Evolutionary conservation across 2,797 vertebrate genomes (phyloP).

Genomic region (Natrix natrix): DNA sequence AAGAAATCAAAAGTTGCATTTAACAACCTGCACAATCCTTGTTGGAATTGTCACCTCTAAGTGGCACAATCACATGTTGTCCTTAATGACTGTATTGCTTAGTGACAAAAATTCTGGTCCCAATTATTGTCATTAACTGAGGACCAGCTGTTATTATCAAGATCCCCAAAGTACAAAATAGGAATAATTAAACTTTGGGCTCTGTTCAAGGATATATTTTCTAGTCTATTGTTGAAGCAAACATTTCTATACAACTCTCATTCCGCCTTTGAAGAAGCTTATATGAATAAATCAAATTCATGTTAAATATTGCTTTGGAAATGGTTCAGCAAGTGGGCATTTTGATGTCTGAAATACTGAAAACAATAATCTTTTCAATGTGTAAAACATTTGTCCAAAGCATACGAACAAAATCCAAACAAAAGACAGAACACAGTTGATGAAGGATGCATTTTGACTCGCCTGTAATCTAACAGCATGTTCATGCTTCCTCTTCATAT

Average conservation of each 20-base stretch:
- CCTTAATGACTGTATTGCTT: neutral
- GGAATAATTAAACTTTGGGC: slow-evolving; percentile 54
- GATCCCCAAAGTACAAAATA: neutral
- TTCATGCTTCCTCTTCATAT: slow-evolving; percentile 99
- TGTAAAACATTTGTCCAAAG: slow-evolving; percentile 6
- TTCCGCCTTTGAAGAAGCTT: slow-evolving; percentile 9
- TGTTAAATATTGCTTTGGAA: neutral
- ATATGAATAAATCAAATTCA: neutral
- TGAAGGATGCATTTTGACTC: neutral
- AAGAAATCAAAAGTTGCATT: neutral
- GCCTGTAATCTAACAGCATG: slow-evolving; percentile 93
- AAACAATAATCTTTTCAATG: neutral
- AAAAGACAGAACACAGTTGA: neutral
- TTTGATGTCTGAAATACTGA: neutral
- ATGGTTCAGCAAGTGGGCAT: neutral
- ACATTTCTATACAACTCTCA: slow-evolving; percentile 47
- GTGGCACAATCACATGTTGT: neutral
- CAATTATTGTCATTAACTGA: neutral
- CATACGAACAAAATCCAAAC: neutral
- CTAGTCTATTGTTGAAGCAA: slow-evolving; percentile 38
- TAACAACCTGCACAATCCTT: neutral
- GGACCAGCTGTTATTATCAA: neutral
- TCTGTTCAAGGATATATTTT: slow-evolving; percentile 52
- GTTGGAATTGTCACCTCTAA: neutral
- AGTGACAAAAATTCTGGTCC: neutral